Conservation (phyloP, 1,140 invertebrate species). For the Cryptotermes secundus region DNA sequence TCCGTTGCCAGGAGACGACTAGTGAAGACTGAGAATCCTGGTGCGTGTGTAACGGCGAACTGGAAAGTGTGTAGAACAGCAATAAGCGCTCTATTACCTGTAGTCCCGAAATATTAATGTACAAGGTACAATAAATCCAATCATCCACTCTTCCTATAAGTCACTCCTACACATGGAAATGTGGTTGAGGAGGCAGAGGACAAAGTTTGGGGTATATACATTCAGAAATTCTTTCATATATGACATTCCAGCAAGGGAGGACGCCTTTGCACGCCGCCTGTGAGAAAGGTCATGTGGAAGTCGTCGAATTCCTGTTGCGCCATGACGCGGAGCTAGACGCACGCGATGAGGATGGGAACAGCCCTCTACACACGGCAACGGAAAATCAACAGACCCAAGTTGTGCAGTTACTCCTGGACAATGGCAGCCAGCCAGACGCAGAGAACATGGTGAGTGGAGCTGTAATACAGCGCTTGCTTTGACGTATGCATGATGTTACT, state of each 20-base stretch:
- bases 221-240: background rate
- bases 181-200: too few relatives aligned
- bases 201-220: background rate
- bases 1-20: too few relatives aligned
- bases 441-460: constrained; percentile 53
- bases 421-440: constrained; percentile 58
- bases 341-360: constrained; percentile 74
- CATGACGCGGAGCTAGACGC: constrained; percentile 53
- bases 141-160: too few relatives aligned
- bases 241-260: constrained; percentile 54
- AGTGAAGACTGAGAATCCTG: too few relatives aligned
- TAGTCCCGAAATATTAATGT: too few relatives aligned
- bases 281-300: constrained; percentile 67
- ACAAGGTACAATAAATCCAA: too few relatives aligned
- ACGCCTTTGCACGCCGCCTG: constrained; percentile 74
- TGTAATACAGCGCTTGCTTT: background rate
- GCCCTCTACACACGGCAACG: constrained; percentile 77
- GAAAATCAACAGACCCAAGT: constrained; percentile 74
- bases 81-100: too few relatives aligned
- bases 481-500: background rate
- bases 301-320: constrained; percentile 61
- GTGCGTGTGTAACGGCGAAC: too few relatives aligned
- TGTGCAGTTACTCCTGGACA: constrained; percentile 65
- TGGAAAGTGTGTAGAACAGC: too few relatives aligned
- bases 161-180: too few relatives aligned